phyloP scores from a whole-genome alignment of 2,888 invertebrate genomes.

The Ormyrus pomaceus region DNA sequence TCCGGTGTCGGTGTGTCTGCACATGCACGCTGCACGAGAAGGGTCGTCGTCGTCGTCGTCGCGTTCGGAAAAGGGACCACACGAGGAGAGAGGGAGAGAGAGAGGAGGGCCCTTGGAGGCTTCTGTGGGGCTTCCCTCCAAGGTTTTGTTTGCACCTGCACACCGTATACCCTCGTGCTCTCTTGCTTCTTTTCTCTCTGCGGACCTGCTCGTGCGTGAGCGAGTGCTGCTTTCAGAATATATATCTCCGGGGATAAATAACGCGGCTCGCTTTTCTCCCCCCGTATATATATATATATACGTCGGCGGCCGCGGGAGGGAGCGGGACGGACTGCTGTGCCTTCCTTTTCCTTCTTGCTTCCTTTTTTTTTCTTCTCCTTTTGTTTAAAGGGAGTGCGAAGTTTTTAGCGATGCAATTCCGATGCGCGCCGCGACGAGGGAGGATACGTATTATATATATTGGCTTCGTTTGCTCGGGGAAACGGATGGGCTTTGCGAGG shows the following conservation, averaged over 20 bases:
- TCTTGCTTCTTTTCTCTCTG: slow-evolving; percentile 24
- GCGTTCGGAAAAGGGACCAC: slow-evolving; percentile 27
- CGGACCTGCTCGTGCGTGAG: slow-evolving; percentile 12
- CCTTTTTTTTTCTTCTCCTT: too few species aligned
- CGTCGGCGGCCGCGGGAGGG: not conserved
- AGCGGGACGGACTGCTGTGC: too few species aligned
- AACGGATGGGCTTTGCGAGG: too few species aligned
- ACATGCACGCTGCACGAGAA: too few species aligned
- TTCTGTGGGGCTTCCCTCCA: slow-evolving; percentile 59
- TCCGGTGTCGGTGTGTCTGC: slow-evolving; percentile 64
- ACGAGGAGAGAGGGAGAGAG: slow-evolving; percentile 13
- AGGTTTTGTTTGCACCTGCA: slow-evolving; percentile 64
- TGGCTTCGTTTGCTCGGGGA: too few species aligned
- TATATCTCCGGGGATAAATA: not conserved
- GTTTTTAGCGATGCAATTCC: too few species aligned
- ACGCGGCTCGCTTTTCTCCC: slow-evolving; percentile 16
- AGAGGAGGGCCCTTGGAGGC: slow-evolving; percentile 7
- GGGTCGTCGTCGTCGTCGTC: too few species aligned
- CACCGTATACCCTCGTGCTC: not conserved
- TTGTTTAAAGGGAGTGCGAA: too few species aligned
- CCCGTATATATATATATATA: too few species aligned
- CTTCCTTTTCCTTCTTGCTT: too few species aligned
- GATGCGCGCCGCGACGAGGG: too few species aligned
- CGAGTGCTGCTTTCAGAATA: not conserved
- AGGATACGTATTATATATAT: too few species aligned